Conservation (phyloP, 2,113 vertebrate species). For the Channa maculata region DNA sequence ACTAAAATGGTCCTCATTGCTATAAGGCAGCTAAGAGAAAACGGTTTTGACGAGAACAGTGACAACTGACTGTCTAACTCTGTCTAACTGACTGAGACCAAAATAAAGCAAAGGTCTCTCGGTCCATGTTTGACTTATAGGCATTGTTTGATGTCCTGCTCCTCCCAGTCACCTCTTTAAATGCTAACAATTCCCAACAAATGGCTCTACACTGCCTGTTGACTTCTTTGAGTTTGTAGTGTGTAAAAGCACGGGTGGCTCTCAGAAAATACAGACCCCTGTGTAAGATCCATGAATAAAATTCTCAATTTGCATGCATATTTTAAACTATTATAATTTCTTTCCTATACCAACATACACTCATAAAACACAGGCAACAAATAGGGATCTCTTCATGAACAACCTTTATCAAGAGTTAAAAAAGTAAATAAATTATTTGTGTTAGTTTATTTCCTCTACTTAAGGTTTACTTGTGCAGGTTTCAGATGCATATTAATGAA, state of each 20-base stretch:
- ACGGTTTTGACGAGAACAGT: conserved; percentile 62
- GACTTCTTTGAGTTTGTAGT: conserved; percentile 38
- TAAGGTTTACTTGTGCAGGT: not conserved
- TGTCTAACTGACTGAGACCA: conserved; percentile 50
- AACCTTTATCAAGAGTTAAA: not conserved
- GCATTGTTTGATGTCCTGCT: conserved; percentile 44
- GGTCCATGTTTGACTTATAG: conserved; percentile 30
- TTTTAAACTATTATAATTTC: not conserved
- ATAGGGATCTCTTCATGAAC: not conserved
- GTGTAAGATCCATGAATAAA: not conserved
- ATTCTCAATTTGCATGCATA: not conserved
- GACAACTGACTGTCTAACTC: conserved; percentile 61
- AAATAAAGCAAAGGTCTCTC: conserved; percentile 38
- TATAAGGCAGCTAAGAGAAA: conserved; percentile 47
- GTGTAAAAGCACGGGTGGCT: conserved; percentile 28
- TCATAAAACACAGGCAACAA: not conserved
- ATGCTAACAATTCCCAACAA: conserved; percentile 54
- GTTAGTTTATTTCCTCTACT: too few relatives aligned
- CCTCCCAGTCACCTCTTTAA: conserved; percentile 12
- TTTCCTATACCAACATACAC: too few relatives aligned
- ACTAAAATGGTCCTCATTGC: conserved; percentile 46
- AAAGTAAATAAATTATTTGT: too few relatives aligned
- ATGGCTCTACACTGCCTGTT: conserved; percentile 45
- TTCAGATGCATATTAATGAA: conserved; percentile 36
- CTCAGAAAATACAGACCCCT: not conserved